A percentile compares a stretch with the other conserved stretches of the same genome.
Conservation (phyloP, 2,113 vertebrate genomes). For the Isurus oxyrinchus region DNA sequence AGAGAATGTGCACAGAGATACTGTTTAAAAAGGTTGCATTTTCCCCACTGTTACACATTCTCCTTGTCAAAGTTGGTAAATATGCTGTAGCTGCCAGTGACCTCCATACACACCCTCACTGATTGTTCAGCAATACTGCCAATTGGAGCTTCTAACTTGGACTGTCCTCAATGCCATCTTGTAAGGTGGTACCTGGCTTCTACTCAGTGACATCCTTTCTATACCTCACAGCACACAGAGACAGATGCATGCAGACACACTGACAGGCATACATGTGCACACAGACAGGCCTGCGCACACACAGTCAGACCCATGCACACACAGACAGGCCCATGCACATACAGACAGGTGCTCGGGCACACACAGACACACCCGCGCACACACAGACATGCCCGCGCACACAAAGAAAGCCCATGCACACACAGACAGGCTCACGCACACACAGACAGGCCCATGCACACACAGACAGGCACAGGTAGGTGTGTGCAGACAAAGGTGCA, state of each 20-base stretch:
- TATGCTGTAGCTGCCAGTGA: background rate
- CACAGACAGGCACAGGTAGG: background rate
- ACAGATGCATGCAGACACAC: background rate
- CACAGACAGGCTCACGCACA: no score
- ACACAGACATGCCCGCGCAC: background rate
- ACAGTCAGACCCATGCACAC: no score
- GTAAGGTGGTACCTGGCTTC: background rate
- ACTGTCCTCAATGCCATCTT: background rate
- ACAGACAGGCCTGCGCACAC: no score
- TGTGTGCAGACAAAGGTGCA: background rate
- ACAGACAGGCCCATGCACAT: no score
- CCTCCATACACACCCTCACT: background rate
- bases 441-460: background rate
- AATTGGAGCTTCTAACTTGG: background rate
- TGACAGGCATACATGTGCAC: background rate
- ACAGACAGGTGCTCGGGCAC: no score
- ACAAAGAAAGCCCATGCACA: background rate
- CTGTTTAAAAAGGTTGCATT: background rate
- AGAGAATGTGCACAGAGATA: constrained; percentile 29
- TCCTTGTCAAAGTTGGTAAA: background rate
- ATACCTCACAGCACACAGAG: background rate
- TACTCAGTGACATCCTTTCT: background rate
- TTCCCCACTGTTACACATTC: background rate
- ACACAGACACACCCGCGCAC: no score
- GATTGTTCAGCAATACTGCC: background rate